Evolutionary conservation across 37 sponge, comb jelly and placozoan species (phyloP).

Genomic region (Aplysina aerophoba): DNA sequence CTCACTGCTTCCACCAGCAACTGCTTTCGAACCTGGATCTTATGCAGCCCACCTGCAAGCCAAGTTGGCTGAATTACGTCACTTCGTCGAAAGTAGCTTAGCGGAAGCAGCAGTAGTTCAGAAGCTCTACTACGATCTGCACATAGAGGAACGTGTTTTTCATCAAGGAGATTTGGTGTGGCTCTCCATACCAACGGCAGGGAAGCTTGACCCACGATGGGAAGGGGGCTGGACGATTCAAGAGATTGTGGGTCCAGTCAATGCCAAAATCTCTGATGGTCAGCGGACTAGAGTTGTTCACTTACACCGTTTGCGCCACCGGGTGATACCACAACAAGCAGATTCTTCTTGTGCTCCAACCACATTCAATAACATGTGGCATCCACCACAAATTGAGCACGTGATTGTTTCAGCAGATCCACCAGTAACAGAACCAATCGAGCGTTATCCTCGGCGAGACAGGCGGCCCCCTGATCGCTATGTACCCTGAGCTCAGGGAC

Average conservation of each 20-base stretch:
- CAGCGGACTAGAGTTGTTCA: not conserved
- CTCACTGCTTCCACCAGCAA: too few species aligned
- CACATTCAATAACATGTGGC: not conserved
- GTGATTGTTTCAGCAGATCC: not conserved
- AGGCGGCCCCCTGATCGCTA: too few species aligned
- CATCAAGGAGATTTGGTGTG: conserved; percentile 54
- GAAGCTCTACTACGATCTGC: conserved; percentile 33
- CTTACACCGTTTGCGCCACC: not conserved
- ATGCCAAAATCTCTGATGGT: not conserved
- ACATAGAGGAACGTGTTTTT: conserved; percentile 14
- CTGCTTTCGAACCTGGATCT: too few species aligned
- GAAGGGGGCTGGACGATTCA: too few species aligned
- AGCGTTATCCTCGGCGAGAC: too few species aligned
- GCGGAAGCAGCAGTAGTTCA: conserved; percentile 22
- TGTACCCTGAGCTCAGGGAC: too few species aligned
- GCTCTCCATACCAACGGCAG: conserved; percentile 66
- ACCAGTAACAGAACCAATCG: too few species aligned
- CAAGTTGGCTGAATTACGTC: conserved; percentile 43
- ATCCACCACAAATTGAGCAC: conserved; percentile 15
- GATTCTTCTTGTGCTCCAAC: not conserved
- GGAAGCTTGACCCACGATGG: conserved; percentile 72
- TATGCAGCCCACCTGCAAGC: too few species aligned
- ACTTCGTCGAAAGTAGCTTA: conserved; percentile 43
- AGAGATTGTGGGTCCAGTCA: conserved; percentile 18
- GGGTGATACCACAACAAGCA: conserved; percentile 1